Evolutionary conservation across 2,797 vertebrate genomes (phyloP), one percentile per base, ranked within the genome.

Genomic region (Chrosomus eos): DNA sequence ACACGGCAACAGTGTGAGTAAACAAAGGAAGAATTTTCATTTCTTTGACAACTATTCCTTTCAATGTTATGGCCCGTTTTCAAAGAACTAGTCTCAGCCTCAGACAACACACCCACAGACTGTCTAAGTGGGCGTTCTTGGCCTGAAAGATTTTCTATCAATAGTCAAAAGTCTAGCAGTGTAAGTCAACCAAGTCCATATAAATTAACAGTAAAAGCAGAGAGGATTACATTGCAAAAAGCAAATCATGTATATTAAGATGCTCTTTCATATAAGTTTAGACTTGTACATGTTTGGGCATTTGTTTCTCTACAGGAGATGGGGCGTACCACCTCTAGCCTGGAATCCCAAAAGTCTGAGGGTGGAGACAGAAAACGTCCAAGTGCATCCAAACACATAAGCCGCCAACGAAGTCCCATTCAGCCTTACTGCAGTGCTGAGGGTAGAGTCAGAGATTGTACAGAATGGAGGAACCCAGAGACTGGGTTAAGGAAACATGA

Each of bases 1-100:
- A 88, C 94, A 93, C 92, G 95, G 93, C 94, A 94, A 90, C 60
- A 60, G 40, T 38, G 86, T 88, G 31, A 88, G 83, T 85, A 78
- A 80, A 80, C 10, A 0, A 51, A 23, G 7, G 3, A 76, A 13
- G 16, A 78, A 43, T 78, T 28, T 58, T 26, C 0, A 26, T 58
- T 40, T 62, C 23, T 77, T 14, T 5, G 16, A 40, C 36, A 31
- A 48, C 5, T 48, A 33, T 66, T 66, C 60, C 40, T 79, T 67
- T 80, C 19, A 66, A 10, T 16, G 2, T 62, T 45, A 31, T 31
- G n/a, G 18, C 23, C 33, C 3, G 1, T 45, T 62, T 64, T 64
- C 18, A 78, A 78, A 64, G 9, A 62, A 45, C 16, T 62, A 78
- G 36, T 78, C 55, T 78, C 58, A 62, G n/a, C 36, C 51, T 58